These are phyloP conservation scores for Drosophila percnosoma DNA, from an alignment of 2,888 invertebrate genomes.

Conservation along the genomic window DNA sequence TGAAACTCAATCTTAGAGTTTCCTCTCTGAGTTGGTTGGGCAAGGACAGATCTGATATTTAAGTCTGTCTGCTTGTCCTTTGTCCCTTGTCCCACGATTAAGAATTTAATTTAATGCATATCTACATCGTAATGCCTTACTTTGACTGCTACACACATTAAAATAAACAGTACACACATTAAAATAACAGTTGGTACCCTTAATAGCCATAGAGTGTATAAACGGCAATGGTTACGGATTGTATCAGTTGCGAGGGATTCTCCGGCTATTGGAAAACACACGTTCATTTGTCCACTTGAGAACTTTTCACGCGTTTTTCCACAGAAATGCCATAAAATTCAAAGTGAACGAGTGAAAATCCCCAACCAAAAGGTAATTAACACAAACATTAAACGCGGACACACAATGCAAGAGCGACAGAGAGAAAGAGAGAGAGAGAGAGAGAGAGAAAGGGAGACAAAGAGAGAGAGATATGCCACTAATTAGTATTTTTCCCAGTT, in stretches of 20 bases:
- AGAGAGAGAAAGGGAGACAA: neutral
- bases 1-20: neutral
- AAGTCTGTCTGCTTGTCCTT: neutral
- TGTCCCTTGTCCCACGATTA: neutral
- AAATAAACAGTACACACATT: neutral
- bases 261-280: constrained; percentile 38
- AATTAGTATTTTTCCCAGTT: constrained; percentile 82
- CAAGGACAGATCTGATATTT: neutral
- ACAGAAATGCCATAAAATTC: constrained; percentile 68
- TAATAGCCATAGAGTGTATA: constrained; percentile 13
- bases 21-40: neutral
- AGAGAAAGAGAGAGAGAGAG: neutral
- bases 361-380: constrained; percentile 69
- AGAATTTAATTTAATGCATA: neutral
- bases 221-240: constrained; percentile 21
- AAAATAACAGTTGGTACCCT: neutral
- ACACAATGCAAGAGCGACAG: neutral
- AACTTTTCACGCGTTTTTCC: constrained; percentile 76
- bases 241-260: constrained; percentile 7
- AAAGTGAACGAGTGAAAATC: constrained; percentile 61
- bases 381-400: constrained; percentile 59
- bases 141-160: neutral
- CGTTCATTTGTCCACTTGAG: constrained; percentile 42
- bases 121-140: neutral
- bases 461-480: constrained; percentile 70